Conservation (phyloP, 2,113 vertebrate genomes). For the Lichenostomus cassidix region DNA sequence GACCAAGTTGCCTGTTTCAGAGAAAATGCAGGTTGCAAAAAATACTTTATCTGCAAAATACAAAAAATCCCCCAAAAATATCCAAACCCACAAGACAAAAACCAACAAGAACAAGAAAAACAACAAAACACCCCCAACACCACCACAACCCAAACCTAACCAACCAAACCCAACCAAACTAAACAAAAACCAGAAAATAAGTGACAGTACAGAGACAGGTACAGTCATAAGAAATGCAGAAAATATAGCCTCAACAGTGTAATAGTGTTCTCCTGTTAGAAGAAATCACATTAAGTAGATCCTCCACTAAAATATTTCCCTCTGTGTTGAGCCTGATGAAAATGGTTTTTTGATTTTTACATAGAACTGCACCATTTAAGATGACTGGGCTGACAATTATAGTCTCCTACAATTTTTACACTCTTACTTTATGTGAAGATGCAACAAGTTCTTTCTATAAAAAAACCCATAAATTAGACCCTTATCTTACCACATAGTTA, state of each 20-base stretch:
- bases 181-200: neutral
- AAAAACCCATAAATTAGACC: neutral
- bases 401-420: rapidly evolving
- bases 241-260: neutral
- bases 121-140: rapidly evolving
- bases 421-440: neutral
- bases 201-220: neutral
- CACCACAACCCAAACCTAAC: neutral
- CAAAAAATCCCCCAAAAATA: neutral
- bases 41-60: neutral
- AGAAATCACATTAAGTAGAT: neutral
- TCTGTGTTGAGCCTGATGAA: neutral
- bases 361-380: neutral
- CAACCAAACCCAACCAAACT: neutral
- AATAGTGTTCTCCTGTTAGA: neutral
- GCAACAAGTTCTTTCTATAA: neutral
- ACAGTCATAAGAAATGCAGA: neutral
- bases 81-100: neutral
- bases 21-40: neutral
- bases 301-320: neutral
- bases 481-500: neutral
- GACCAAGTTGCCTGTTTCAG: neutral
- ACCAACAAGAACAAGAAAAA: neutral
- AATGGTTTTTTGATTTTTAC: neutral
- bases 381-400: neutral